A percentile compares a stretch with the other conserved stretches of the same genome.
Evolutionary conservation across 2,888 invertebrate genomes (phyloP).

Genomic region (Hemistola chrysoprasaria): DNA sequence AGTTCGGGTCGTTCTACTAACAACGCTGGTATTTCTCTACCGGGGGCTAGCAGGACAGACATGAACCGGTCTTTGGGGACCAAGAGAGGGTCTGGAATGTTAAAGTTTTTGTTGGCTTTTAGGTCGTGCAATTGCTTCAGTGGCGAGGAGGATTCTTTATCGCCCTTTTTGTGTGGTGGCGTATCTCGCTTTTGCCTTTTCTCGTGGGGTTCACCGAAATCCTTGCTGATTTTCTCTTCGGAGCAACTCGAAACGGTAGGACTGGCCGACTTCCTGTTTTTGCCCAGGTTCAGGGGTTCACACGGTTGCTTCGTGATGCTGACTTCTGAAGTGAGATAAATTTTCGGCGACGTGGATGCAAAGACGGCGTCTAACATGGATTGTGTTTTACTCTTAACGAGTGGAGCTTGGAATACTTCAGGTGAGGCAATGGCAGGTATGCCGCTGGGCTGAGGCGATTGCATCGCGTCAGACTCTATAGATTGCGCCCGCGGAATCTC

Average conservation of each 20-base stretch:
- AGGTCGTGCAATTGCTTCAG: constrained; percentile 87
- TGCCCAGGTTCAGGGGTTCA: constrained; percentile 87
- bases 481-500: constrained; percentile 84
- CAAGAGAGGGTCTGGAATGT: constrained; percentile 91
- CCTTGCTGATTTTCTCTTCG: constrained; percentile 84
- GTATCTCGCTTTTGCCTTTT: constrained; percentile 54
- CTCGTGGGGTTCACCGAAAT: constrained; percentile 74
- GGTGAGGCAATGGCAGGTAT: constrained; percentile 87
- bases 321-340: constrained; percentile 78
- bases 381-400: constrained; percentile 74
- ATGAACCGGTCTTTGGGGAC: constrained; percentile 90
- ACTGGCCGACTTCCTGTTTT: constrained; percentile 85
- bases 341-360: constrained; percentile 82
- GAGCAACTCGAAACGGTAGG: constrained; percentile 89
- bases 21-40: constrained; percentile 88
- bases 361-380: constrained; percentile 84
- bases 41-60: constrained; percentile 87
- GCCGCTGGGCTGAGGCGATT: constrained; percentile 88
- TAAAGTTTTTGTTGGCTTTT: constrained; percentile 84
- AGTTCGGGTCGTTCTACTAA: constrained; percentile 87
- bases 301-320: constrained; percentile 82
- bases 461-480: constrained; percentile 86
- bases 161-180: constrained; percentile 39
- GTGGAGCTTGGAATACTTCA: constrained; percentile 82
- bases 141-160: constrained; percentile 81